phyloP scores from a whole-genome alignment of 2,113 vertebrate species.

The Electrona antarctica region DNA sequence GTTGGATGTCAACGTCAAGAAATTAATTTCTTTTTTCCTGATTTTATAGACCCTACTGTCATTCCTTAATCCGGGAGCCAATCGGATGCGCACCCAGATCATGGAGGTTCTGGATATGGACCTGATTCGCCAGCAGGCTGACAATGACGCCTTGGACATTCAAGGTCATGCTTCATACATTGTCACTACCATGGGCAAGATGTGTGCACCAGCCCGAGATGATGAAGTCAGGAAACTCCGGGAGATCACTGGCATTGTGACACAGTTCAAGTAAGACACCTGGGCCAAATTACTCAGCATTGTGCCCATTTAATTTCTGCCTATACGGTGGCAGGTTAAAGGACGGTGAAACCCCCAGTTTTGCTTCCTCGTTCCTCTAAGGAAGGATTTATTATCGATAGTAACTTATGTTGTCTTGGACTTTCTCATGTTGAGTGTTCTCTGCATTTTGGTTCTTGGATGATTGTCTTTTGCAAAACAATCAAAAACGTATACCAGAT shows the following conservation, averaged over 20 bases:
- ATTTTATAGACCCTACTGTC: constrained; percentile 86
- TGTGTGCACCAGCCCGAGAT: constrained; percentile 90
- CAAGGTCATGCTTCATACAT: constrained; percentile 87
- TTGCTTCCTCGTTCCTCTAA: too few species aligned
- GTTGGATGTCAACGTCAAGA: too few species aligned
- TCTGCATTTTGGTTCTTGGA: too few species aligned
- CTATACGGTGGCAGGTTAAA: too few species aligned
- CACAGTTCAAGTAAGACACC: constrained; percentile 60
- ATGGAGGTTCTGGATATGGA: constrained; percentile 91
- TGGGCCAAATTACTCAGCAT: too few species aligned
- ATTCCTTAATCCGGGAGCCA: constrained; percentile 89
- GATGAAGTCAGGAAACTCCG: constrained; percentile 86
- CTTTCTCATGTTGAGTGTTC: too few species aligned
- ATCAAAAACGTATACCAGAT: too few species aligned
- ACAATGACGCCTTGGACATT: constrained; percentile 89
- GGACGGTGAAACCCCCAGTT: too few species aligned
- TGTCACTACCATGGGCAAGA: constrained; percentile 89
- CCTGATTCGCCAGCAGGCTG: constrained; percentile 90
- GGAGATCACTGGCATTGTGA: constrained; percentile 77
- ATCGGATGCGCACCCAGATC: constrained; percentile 90
- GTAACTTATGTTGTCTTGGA: too few species aligned
- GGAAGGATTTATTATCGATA: too few species aligned
- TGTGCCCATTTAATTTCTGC: too few species aligned
- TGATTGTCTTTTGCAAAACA: too few species aligned
- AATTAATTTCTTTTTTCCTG: neutral